phyloP scores from a whole-genome alignment of 2,797 vertebrate genomes.

The Coluber constrictor region DNA sequence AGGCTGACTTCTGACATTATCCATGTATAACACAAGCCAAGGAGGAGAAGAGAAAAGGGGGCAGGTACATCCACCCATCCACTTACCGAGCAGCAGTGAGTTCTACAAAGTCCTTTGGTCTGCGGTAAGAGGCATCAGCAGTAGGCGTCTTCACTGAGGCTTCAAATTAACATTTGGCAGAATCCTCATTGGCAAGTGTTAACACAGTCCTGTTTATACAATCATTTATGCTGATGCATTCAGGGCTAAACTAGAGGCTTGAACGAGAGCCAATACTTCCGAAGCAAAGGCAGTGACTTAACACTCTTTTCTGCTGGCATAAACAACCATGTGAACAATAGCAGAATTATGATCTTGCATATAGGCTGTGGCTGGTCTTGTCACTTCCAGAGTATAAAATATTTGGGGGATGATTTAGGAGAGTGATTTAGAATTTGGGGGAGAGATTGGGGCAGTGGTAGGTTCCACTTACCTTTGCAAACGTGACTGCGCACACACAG shows the following conservation, averaged over 20 bases:
- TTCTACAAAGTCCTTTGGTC: background rate
- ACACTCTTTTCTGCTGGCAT: background rate
- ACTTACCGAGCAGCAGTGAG: background rate
- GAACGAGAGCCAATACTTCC: background rate
- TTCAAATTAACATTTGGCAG: background rate
- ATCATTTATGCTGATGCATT: constrained; percentile 7
- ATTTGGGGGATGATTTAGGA: background rate
- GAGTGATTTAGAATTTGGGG: background rate
- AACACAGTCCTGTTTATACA: background rate
- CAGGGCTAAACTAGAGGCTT: background rate
- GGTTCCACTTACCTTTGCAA: too few species aligned
- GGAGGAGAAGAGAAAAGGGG: background rate
- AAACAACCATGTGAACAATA: background rate
- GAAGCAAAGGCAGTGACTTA: background rate
- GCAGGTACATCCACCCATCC: background rate
- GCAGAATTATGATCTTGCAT: background rate
- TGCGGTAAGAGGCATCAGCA: background rate
- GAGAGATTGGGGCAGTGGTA: too few species aligned
- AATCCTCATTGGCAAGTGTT: background rate
- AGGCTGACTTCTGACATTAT: background rate
- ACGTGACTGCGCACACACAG: too few species aligned
- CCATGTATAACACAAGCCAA: background rate
- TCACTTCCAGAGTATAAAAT: background rate
- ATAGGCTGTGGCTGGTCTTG: background rate
- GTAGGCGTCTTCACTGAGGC: background rate